phyloP scores from a whole-genome alignment of 2,113 vertebrate genomes.

The Ceratotherium simum region DNA sequence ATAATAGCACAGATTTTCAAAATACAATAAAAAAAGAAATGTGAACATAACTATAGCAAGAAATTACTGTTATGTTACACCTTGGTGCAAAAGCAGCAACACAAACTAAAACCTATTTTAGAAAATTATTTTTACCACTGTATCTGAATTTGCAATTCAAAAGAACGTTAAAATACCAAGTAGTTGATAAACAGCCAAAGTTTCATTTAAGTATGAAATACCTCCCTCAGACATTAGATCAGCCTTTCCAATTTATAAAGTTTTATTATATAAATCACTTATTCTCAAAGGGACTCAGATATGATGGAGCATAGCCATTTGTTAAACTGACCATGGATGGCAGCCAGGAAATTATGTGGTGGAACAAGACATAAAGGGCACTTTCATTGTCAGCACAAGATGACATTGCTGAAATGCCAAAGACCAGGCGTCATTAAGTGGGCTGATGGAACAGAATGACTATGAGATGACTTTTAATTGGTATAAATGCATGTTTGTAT shows the following conservation, averaged over 20 bases:
- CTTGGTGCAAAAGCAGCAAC: slow-evolving; percentile 2
- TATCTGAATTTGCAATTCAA: slow-evolving; percentile 49
- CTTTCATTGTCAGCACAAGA: slow-evolving; percentile 77
- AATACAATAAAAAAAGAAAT: neutral
- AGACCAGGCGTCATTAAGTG: slow-evolving; percentile 76
- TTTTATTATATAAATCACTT: slow-evolving; percentile 68
- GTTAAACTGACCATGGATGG: slow-evolving; percentile 57
- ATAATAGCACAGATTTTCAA: slow-evolving; percentile 39
- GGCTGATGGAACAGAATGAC: slow-evolving; percentile 80
- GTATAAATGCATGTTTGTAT: slow-evolving; percentile 60
- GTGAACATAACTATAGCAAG: neutral
- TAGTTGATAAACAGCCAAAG: slow-evolving; percentile 58
- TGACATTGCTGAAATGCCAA: slow-evolving; percentile 84
- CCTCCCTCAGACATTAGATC: neutral
- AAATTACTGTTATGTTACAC: neutral
- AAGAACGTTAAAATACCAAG: slow-evolving; percentile 69
- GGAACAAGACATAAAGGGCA: slow-evolving; percentile 79
- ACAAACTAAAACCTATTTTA: slow-evolving; percentile 57
- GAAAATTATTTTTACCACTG: slow-evolving; percentile 58
- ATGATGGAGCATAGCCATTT: slow-evolving; percentile 38
- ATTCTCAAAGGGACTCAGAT: slow-evolving; percentile 45
- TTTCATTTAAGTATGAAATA: slow-evolving; percentile 52
- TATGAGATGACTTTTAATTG: slow-evolving; percentile 78
- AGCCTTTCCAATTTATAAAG: slow-evolving; percentile 55
- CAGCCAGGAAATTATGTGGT: slow-evolving; percentile 74